Evolutionary conservation across 2,797 vertebrate species (phyloP), one percentile per base, ranked within the genome.

Genomic region (Hypotaenidia philippensis): DNA sequence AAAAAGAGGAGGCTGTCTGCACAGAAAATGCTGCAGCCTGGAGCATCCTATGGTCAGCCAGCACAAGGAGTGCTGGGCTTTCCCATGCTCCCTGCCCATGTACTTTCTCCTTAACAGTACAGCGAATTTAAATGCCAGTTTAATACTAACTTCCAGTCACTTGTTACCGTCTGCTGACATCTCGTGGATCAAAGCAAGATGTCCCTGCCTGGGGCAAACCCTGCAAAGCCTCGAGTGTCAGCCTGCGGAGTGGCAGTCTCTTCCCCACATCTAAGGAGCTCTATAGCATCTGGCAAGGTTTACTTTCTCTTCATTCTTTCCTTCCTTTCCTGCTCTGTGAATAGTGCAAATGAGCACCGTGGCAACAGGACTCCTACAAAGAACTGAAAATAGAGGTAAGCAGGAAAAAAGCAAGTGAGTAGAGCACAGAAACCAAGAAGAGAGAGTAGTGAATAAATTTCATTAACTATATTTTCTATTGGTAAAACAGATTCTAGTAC

Each of bases 151-250:
- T 71, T 87, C 15, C 60, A 83, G 50, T 68, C 75, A 87, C 89
- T 91, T 76, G 8, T 76, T 93, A 76, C 70, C 52, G 77, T 90
- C 91, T 93, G 77, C 85, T 92, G 96, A 93, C 96, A 94, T 66
- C 96, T 93, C 5, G 70, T 94, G 95, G 93, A 86, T 64, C 70
- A 86, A 44, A 83, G 27, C 25, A 78, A 93, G 63, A 29, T 13
- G 47, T 9, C 44, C 19, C 25, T 56, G 71, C 9, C 55, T 75
- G 41, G 47, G 32, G 36, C n/a, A 90, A 89, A 31, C 27, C 13
- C 23, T 31, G 56, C 61, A 65, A 68, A 78, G 69, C 31, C 64
- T 60, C 4, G 1, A 26, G 25, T 4, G 16, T 12, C 32, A 27
- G 47, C 41, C 52, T 66, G 71, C 0, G 0, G 23, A 64, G 34